Conservation (phyloP, 2,888 invertebrate genomes). For the Rotaria magnacalcarata region DNA sequence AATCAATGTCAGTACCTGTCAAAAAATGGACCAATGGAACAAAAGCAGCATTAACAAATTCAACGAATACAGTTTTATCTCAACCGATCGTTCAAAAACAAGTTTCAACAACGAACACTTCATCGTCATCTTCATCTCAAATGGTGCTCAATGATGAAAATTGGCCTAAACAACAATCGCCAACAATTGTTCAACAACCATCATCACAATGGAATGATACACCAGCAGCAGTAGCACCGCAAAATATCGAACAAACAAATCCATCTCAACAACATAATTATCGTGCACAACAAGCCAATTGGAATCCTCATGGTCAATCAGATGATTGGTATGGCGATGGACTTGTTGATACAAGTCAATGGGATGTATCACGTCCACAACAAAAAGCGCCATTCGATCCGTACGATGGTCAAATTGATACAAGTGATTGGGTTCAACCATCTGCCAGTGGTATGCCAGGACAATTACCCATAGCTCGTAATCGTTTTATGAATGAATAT, state of each 20-base stretch:
- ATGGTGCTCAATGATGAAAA: slow-evolving; percentile 17
- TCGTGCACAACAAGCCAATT: neutral
- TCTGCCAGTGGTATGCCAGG: slow-evolving; percentile 19
- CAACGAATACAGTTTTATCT: slow-evolving; percentile 32
- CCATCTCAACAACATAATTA: neutral
- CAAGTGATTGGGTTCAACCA: slow-evolving; percentile 40
- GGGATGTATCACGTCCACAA: neutral
- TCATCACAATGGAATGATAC: slow-evolving; percentile 39
- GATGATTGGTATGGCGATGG: slow-evolving; percentile 37
- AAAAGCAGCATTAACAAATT: slow-evolving; percentile 41
- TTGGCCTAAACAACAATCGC: slow-evolving; percentile 34
- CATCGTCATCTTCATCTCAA: neutral
- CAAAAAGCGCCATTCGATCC: slow-evolving; percentile 33
- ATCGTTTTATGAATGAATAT: slow-evolving; percentile 1
- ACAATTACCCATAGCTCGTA: neutral
- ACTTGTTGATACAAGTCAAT: neutral
- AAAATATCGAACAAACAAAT: neutral
- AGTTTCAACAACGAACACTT: neutral
- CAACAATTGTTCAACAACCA: neutral
- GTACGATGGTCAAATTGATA: slow-evolving; percentile 37
- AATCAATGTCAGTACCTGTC: neutral
- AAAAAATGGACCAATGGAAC: slow-evolving; percentile 43
- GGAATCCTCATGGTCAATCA: neutral
- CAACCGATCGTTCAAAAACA: neutral
- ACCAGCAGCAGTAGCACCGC: neutral